phyloP scores from a whole-genome alignment of 1,140 invertebrate species.

The Drosophila parvula region DNA sequence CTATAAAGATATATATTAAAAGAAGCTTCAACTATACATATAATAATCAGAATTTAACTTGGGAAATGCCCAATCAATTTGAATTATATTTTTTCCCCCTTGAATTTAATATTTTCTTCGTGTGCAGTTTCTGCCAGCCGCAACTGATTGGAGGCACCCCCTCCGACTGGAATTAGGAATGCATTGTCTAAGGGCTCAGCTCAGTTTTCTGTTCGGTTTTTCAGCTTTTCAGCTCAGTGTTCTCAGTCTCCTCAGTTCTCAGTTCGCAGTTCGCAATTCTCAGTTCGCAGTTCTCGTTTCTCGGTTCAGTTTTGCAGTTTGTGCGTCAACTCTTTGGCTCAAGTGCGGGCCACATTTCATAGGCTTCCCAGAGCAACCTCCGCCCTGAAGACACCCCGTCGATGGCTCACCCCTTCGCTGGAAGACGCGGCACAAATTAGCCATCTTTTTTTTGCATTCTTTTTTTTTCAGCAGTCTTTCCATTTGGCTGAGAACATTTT shows the following conservation, averaged over 20 bases:
- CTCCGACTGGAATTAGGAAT: constrained; percentile 68
- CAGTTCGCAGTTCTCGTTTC: constrained; percentile 12
- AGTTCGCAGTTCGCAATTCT: constrained; percentile 3
- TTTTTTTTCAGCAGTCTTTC: constrained; percentile 48
- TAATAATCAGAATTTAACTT: too few relatives aligned
- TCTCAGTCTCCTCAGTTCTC: background rate
- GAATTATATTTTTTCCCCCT: too few relatives aligned
- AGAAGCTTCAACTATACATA: too few relatives aligned
- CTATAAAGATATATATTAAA: background rate
- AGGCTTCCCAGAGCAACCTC: constrained; percentile 62
- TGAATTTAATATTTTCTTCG: background rate
- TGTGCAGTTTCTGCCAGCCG: background rate
- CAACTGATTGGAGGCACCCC: background rate
- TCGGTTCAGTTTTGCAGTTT: constrained; percentile 44
- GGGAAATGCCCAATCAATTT: background rate
- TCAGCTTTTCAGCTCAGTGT: constrained; percentile 38
- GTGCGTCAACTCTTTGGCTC: constrained; percentile 74
- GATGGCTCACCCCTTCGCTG: constrained; percentile 30
- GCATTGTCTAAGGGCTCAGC: constrained; percentile 65
- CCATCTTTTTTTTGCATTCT: constrained; percentile 50
- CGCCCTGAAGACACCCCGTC: constrained; percentile 8
- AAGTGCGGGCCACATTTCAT: constrained; percentile 63
- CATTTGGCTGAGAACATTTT: constrained; percentile 58
- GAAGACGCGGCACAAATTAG: constrained; percentile 69
- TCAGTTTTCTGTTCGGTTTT: constrained; percentile 39